Conservation (phyloP, 1,140 invertebrate species). For the Cyphomyrmex costatus region DNA sequence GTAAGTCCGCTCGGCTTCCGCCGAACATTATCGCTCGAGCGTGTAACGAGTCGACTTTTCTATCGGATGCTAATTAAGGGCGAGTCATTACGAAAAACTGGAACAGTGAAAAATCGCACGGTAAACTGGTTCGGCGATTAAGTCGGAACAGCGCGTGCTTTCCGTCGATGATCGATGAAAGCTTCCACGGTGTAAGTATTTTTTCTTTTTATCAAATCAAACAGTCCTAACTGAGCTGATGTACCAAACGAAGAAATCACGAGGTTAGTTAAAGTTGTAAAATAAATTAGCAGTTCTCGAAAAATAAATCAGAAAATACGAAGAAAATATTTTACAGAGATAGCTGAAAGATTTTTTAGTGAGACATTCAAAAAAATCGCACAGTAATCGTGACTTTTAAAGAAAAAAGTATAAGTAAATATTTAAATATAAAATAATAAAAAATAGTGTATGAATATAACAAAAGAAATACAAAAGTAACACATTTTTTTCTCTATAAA, state of each 20-base stretch:
- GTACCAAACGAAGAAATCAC: neutral
- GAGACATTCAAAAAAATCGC: neutral
- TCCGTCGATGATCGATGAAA: slow-evolving; percentile 24
- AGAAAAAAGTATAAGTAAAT: neutral
- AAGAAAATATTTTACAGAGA: neutral
- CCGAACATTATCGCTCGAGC: slow-evolving; percentile 69
- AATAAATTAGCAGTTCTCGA: neutral
- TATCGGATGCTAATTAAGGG: slow-evolving; percentile 66
- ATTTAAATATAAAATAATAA: no score
- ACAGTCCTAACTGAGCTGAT: neutral
- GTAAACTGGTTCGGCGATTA: neutral
- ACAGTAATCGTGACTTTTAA: neutral
- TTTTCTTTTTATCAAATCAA: slow-evolving; percentile 26
- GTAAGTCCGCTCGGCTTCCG: slow-evolving; percentile 53
- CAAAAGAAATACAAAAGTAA: no score
- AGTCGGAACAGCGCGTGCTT: neutral
- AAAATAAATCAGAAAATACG: neutral
- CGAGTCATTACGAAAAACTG: slow-evolving; percentile 32
- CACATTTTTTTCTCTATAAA: neutral
- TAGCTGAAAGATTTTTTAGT: neutral
- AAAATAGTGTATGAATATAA: no score
- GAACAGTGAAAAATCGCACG: neutral
- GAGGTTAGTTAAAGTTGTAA: neutral
- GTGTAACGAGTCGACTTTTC: slow-evolving; percentile 70
- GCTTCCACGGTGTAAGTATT: neutral